Evolutionary conservation across 2,113 vertebrate genomes (phyloP).

Genomic region (Guaruba guarouba): DNA sequence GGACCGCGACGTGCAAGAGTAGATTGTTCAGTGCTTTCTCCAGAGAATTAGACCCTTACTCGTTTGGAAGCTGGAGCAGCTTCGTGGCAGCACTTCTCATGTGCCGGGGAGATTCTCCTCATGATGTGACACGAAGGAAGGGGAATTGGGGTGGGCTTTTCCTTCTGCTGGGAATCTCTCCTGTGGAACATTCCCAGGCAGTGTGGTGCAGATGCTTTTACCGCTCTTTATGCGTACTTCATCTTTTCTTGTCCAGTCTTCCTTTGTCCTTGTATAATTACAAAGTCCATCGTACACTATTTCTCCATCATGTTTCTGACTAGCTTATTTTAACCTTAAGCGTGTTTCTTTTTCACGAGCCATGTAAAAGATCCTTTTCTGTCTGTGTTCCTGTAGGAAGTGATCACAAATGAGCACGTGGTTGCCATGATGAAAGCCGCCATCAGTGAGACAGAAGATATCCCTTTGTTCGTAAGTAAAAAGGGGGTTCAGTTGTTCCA

Average conservation of each 20-base stretch:
- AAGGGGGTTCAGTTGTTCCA: neutral
- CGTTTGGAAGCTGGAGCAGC: neutral
- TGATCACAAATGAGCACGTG: constrained; percentile 93
- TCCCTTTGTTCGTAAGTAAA: constrained; percentile 90
- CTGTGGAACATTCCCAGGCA: neutral
- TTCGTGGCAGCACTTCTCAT: neutral
- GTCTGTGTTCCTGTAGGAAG: constrained; percentile 79
- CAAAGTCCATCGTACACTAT: fast-evolving
- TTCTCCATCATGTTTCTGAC: neutral
- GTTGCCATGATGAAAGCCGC: constrained; percentile 98
- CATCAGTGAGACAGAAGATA: constrained; percentile 89
- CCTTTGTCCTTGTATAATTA: neutral
- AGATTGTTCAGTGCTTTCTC: neutral
- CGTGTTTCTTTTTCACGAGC: neutral
- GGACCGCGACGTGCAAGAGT: no score
- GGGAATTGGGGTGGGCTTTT: neutral
- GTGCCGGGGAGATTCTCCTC: neutral
- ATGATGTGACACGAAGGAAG: neutral
- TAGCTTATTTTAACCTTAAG: neutral
- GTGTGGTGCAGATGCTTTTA: neutral
- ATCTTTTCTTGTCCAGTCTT: neutral
- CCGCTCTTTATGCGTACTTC: neutral
- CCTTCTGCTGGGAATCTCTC: neutral
- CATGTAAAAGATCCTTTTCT: neutral
- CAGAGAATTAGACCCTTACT: neutral